Base-by-base conservation (phyloP, 2,113 vertebrate species). In the Ondatra zibethicus region DNA sequence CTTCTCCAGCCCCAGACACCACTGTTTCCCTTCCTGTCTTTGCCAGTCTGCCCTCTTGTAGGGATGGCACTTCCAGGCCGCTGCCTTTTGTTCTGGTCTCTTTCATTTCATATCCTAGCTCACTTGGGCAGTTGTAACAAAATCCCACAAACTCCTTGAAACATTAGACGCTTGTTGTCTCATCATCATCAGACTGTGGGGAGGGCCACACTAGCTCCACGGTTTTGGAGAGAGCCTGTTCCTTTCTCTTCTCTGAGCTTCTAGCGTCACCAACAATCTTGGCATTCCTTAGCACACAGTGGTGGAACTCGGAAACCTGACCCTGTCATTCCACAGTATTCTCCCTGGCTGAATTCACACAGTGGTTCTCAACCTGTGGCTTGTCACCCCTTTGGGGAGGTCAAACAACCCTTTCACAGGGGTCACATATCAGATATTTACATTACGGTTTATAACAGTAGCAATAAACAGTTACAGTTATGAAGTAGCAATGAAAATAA, bases 241-340 rank as follows among this genome's bases (percentile, higher is more conserved):
- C 55, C n/a, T 5, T 16, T 84, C 81, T 14, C 61, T 84, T 63
- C 81, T 85, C 25, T 31, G 80, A 61, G 55, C 55, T 39, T 39
- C 36, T 39, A n/a, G 36, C 39, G 4, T 45, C 8, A 2, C 39
- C 39, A 61, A 61, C 14, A 31, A 63, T 58, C 27, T 85, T 45
- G 58, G 27, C 14, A 42, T 31, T 65, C 58, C 58, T 65, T 42
- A 65, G 81, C 81, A 17, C 4, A 19, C 81, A 63, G 81, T 10
- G n/a, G 58, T 65, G 39, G n/a, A 45, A 45, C 39, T 65, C 14
- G 17, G 50, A 85, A 42, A 31, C 25, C 25, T 31, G 13, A 4
- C n/a, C 17, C n/a, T 1, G 0, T 42, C 7, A 1, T 29, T 42
- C 7, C 13, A 19, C 1, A 4, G 58, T 31, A 19, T 31, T 45